Percentiles rank a stretch among this genome's conserved stretches.
phyloP scores from a whole-genome alignment of 1,140 invertebrate genomes.

The Lepidurus arcticus region DNA sequence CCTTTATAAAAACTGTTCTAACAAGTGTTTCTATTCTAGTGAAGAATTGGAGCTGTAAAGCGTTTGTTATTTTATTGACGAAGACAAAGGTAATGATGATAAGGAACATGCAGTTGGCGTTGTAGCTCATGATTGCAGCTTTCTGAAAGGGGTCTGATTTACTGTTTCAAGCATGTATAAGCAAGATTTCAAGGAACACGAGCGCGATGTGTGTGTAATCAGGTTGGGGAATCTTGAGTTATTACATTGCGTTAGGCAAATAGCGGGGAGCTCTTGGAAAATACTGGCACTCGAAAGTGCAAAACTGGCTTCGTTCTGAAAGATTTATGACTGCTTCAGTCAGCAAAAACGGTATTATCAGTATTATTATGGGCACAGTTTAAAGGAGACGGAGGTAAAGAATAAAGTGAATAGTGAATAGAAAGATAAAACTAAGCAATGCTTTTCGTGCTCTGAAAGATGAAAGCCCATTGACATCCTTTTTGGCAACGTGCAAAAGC shows the following conservation, averaged over 20 bases:
- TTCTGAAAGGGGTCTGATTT: neutral
- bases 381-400: neutral
- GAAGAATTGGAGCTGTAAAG: no score
- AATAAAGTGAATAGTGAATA: neutral
- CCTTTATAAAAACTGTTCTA: no score
- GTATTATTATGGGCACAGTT: neutral
- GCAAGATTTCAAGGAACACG: neutral
- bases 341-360: neutral
- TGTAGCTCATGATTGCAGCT: neutral
- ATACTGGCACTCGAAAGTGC: neutral
- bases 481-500: no score
- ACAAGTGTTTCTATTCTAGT: no score
- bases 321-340: neutral
- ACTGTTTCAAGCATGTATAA: neutral
- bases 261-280: neutral
- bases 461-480: no score
- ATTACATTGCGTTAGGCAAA: neutral
- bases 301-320: neutral
- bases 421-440: no score
- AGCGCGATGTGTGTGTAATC: neutral
- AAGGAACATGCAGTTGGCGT: no score
- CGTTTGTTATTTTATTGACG: no score
- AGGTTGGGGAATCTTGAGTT: neutral
- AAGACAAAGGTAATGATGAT: no score
- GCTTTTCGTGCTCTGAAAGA: no score